A percentile compares a stretch with the other conserved stretches of the same genome.
Evolutionary conservation across 1,140 invertebrate genomes (phyloP).

Genomic region (Antheraea pernyi): DNA sequence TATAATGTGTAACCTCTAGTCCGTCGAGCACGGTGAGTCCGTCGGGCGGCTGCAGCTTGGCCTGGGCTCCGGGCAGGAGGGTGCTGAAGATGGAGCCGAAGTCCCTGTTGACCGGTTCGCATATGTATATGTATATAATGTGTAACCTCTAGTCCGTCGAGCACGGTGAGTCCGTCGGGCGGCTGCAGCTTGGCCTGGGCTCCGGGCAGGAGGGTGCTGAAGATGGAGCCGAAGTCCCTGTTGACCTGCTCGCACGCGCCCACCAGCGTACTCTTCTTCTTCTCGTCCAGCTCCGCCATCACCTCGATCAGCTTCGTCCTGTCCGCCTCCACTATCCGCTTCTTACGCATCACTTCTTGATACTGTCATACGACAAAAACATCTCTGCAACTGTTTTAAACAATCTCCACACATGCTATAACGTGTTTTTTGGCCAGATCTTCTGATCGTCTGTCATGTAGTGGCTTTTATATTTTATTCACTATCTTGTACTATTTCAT

Average conservation of each 20-base stretch:
- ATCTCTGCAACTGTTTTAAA: no score
- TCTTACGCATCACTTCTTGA: constrained; percentile 89
- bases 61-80: constrained; percentile 93
- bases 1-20: no score
- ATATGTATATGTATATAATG: constrained; percentile 46
- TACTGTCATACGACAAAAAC: constrained; percentile 67
- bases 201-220: constrained; percentile 93
- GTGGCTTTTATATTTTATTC: no score
- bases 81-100: constrained; percentile 98
- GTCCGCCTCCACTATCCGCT: constrained; percentile 92
- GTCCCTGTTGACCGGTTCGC: constrained; percentile 91
- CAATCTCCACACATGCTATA: no score
- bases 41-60: constrained; percentile 88
- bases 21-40: constrained; percentile 88
- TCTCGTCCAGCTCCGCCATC: constrained; percentile 93
- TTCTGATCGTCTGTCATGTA: no score
- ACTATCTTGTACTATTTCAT: no score
- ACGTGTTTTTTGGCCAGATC: no score
- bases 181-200: constrained; percentile 92
- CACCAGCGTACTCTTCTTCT: constrained; percentile 90
- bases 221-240: constrained; percentile 98
- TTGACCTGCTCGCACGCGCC: constrained; percentile 92
- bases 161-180: constrained; percentile 81
- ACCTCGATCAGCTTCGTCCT: constrained; percentile 89
- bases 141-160: constrained; percentile 92